Evolutionary conservation across 2,113 vertebrate genomes (phyloP), one percentile per base, ranked within the genome.

Genomic region (Aegypius monachus): DNA sequence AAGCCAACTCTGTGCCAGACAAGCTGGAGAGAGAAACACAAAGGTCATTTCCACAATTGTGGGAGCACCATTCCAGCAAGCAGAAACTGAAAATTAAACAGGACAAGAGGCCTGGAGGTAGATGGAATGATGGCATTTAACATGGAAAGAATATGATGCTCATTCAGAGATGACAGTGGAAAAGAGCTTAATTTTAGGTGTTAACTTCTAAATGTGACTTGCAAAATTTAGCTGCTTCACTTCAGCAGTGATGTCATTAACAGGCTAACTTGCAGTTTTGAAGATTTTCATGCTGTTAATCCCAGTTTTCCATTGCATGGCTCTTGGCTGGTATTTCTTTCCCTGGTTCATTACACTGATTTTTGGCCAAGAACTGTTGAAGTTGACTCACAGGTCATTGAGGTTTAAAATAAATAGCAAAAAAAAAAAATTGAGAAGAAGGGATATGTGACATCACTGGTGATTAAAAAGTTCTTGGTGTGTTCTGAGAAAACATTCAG

Each of bases 311-410:
- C n/a, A 59, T 86, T 80, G 79, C 52, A 43, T n/a, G 67, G 61
- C 55, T 94, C 74, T 96, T 96, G 94, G 95, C 96, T 91, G 74
- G 74, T 82, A 75, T 90, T 88, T 70, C 83, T 95, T 89, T 96
- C 81, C 89, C 81, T 43, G 72, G 91, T 92, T 96, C 56, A 45
- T 93, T 95, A 63, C 68, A 82, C 25, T 81, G 86, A 66, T 62
- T 29, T 80, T 38, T 79, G 81, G 96, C 93, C 91, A 96, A 89
- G 92, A 90, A 96, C 88, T 93, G 85, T 79, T 86, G 82, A 72
- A 75, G 93, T 75, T 98, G 97, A 98, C 80, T 97, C 97, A 96
- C 78, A 88, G 96, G 93, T 97, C 95, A 96, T 34, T 78, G 70
- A 67, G 68, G 81, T 96, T 97, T 97, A 85, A 96, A 97, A 93